A percentile compares a stretch with the other conserved stretches of the same genome.
Evolutionary conservation across 2,113 vertebrate species (phyloP).

Genomic region (Trichechus manatus): DNA sequence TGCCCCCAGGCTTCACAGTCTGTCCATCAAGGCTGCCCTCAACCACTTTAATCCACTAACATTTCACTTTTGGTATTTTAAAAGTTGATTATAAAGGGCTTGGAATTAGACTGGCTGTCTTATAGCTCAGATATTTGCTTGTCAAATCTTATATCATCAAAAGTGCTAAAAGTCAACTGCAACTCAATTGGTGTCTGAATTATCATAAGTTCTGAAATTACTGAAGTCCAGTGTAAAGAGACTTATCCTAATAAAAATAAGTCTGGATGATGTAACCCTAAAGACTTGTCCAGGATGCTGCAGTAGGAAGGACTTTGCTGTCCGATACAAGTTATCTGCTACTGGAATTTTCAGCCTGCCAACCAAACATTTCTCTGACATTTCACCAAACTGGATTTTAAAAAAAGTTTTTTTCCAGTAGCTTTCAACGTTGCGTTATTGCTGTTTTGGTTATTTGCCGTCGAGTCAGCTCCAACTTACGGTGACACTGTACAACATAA

Average conservation of each 20-base stretch:
- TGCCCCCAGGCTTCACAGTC: fast-evolving
- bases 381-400: not conserved
- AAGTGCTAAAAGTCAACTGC: not conserved
- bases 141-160: not conserved
- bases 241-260: fast-evolving
- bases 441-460: not conserved
- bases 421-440: conserved; percentile 26
- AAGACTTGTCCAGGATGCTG: too few species aligned
- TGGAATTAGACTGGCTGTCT: not conserved
- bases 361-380: not conserved
- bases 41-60: not conserved
- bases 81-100: not conserved
- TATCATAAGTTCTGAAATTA: not conserved
- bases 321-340: not conserved
- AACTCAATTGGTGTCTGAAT: too few species aligned
- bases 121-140: not conserved
- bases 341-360: not conserved
- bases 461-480: not conserved
- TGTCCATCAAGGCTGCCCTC: not conserved
- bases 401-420: conserved; percentile 62
- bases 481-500: not conserved
- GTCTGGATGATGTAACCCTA: fast-evolving
- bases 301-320: not conserved
- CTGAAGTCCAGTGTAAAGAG: too few species aligned
- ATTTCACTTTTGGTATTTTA: not conserved